Evolutionary conservation across 1,140 invertebrate species (phyloP), one percentile per base, ranked within the genome.

Genomic region (Maniola jurtina): DNA sequence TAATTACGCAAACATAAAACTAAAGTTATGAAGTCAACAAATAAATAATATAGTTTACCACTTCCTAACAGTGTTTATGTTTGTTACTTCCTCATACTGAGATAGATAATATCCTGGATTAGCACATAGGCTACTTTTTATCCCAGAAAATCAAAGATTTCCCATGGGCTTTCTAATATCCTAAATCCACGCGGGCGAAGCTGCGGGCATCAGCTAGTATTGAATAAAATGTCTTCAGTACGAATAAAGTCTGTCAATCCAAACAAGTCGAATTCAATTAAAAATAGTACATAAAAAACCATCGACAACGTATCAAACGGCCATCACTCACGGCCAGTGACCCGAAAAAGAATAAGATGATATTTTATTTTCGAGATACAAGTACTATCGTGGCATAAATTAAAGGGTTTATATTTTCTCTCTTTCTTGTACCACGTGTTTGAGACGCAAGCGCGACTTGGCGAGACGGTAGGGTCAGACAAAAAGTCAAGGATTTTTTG

Each of bases 321-420:
- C 71, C 85, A 81, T 80, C 88, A 84, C 83, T 84, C 61, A 74
- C 71, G 86, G 85, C 66, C 84, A 84, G 71, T 88, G 85, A 89
- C 81, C 86, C 75, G 86, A 84, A 89, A 88, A 89, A 83, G 79
- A 85, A 84, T 77, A 77, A 76, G 71, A 71, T 77, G 79, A 86
- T 88, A 88, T 86, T 88, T 90, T 90, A 88, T 88, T 87, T 89
- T 88, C 84, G 77, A 90, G 84, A 89, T 89, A 82, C 81, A 82
- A 86, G 81, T 86, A 86, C 83, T 90, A 89, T 90, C 85, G 83
- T 84, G 85, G 88, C 79, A 90, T 90, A 90, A 90, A 90, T 90
- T 88, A 88, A 86, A 88, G 84, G 80, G 75, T 88, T 87, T 88
- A 84, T 90, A 87, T 85, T 90, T 87, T 86, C 79, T 88, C 83